Percentiles rank a stretch among this genome's conserved stretches.
These are phyloP conservation scores for Panagrolaimus sp. DNA, from an alignment of 1,140 invertebrate species.

Conservation along the genomic window DNA sequence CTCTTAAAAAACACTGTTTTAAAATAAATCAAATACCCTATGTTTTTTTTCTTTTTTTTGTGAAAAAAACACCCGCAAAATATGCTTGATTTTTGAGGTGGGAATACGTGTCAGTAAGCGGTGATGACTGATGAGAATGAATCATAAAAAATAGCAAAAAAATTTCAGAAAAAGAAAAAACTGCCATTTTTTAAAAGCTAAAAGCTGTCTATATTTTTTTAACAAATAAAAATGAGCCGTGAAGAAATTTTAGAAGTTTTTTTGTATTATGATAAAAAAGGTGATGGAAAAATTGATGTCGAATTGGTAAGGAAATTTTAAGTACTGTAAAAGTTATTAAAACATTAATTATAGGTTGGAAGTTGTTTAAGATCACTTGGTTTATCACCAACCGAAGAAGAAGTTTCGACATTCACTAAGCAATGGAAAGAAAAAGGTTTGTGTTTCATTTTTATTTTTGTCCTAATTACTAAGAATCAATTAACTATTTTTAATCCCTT, in stretches of 20 bases:
- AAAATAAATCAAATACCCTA: no score
- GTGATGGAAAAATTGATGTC: constrained; percentile 9
- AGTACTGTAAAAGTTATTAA: neutral
- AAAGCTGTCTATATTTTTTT: neutral
- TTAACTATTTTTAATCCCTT: no score
- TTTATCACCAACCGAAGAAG: constrained; percentile 20
- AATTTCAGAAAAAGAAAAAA: no score
- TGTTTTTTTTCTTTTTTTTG: no score
- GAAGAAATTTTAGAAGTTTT: constrained; percentile 13
- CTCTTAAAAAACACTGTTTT: no score
- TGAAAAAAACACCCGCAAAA: no score
- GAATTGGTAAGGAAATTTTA: constrained; percentile 16
- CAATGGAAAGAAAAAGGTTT: constrained; percentile 28
- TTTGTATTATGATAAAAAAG: constrained; percentile 6
- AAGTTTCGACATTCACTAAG: constrained; percentile 23
- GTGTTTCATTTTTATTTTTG: constrained; percentile 4
- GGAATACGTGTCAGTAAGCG: no score
- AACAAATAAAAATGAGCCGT: neutral
- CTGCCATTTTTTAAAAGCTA: neutral
- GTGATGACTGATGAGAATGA: no score
- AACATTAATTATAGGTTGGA: constrained; percentile 9
- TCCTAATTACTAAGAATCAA: neutral
- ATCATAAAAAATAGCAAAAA: no score
- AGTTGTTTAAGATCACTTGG: neutral
- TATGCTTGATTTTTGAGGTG: no score